Evolutionary conservation across 2,888 invertebrate species (phyloP).

Genomic region (Ceraclea dissimilis): DNA sequence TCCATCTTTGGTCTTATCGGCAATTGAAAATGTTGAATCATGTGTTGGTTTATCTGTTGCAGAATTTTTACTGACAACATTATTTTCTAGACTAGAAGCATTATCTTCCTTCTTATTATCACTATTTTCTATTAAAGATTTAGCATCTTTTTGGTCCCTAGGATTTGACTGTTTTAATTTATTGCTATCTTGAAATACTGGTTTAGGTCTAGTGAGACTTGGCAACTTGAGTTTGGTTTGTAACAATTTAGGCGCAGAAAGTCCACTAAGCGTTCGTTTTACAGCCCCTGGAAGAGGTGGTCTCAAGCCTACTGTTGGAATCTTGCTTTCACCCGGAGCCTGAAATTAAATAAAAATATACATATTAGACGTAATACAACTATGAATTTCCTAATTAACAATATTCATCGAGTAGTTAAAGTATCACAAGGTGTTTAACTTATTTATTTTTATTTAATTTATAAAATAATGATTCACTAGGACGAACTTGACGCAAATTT

Average conservation of each 20-base stretch:
- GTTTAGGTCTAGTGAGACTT: conserved; percentile 9
- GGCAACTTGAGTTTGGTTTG: conserved; percentile 19
- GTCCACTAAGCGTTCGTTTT: conserved; percentile 17
- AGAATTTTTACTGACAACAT: background rate
- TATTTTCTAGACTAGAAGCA: background rate
- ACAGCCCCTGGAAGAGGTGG: conserved; percentile 18
- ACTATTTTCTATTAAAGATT: background rate
- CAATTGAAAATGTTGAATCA: conserved; percentile 5
- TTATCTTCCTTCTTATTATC: conserved; percentile 3
- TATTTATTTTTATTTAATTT: too few relatives aligned
- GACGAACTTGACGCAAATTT: too few relatives aligned
- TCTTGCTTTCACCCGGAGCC: conserved; percentile 23
- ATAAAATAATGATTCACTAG: too few relatives aligned
- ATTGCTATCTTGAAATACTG: background rate
- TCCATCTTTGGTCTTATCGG: conserved; percentile 6
- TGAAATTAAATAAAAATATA: conserved; percentile 8
- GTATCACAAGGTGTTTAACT: too few relatives aligned
- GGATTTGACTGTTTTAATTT: background rate
- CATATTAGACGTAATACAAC: too few relatives aligned
- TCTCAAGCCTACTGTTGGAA: conserved; percentile 21
- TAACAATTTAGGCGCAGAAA: conserved; percentile 15
- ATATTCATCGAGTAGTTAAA: too few relatives aligned
- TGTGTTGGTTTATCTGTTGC: background rate
- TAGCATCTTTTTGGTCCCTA: background rate
- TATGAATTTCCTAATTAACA: too few relatives aligned